These are phyloP conservation scores for Streblospio benedicti DNA, from an alignment of 1,140 invertebrate genomes.

Conservation along the genomic window DNA sequence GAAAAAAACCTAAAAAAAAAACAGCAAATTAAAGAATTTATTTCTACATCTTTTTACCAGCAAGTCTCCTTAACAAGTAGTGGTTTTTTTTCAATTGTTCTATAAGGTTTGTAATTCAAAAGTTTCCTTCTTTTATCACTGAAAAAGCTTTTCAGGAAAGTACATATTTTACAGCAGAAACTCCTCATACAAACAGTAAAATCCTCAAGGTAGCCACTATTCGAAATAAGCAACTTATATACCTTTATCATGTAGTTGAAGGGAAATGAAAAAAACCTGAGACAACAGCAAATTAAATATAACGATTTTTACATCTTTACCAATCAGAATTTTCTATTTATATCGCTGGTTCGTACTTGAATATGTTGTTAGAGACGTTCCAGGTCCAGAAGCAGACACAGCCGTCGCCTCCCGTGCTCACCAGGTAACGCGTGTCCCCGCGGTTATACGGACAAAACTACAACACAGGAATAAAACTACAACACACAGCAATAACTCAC, in stretches of 20 bases:
- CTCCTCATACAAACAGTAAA: slow-evolving; percentile 22
- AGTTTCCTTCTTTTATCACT: too few species aligned
- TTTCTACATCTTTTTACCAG: too few species aligned
- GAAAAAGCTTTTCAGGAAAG: too few species aligned
- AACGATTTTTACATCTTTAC: too few species aligned
- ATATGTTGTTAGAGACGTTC: slow-evolving; percentile 42
- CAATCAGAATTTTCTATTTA: not conserved
- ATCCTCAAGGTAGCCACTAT: too few species aligned
- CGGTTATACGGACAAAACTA: slow-evolving; percentile 78
- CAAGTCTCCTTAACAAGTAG: too few species aligned
- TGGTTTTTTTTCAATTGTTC: too few species aligned
- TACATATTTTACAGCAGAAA: too few species aligned
- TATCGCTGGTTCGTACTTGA: slow-evolving; percentile 50
- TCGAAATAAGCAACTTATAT: not conserved
- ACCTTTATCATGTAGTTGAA: not conserved
- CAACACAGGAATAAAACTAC: too few species aligned
- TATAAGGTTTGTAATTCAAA: too few species aligned
- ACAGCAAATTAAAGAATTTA: too few species aligned
- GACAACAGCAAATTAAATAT: not conserved
- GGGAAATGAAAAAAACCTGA: not conserved
- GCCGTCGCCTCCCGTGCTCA: slow-evolving; percentile 90
- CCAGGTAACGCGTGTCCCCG: slow-evolving; percentile 68
- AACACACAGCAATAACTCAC: not conserved
- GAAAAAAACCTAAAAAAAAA: too few species aligned
- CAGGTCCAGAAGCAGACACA: slow-evolving; percentile 88